Conservation (phyloP, 2,113 vertebrate genomes). For the Taxidea taxus region DNA sequence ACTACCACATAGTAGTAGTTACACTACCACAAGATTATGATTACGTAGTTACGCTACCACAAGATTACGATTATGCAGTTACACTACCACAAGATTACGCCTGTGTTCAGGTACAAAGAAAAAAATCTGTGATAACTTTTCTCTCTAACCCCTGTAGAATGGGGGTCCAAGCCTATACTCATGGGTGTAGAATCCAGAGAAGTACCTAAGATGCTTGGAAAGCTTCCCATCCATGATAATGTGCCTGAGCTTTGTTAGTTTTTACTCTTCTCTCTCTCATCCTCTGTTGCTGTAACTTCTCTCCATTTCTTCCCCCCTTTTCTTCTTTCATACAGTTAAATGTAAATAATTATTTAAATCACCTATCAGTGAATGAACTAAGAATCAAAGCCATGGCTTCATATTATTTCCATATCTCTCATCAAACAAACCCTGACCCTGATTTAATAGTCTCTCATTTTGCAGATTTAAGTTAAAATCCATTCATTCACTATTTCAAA, state of each 20-base stretch:
- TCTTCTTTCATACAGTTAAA: background rate
- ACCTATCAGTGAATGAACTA: background rate
- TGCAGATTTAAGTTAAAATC: conserved; percentile 11
- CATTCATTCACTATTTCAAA: background rate
- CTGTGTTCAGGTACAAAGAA: background rate
- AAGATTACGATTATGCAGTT: background rate
- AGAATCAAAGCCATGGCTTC: background rate
- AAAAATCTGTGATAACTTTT: background rate
- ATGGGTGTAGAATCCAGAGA: background rate
- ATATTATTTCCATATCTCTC: background rate
- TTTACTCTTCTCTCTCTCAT: background rate
- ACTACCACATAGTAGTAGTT: background rate
- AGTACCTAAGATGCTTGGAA: background rate
- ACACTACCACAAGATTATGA: background rate
- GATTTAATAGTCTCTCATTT: background rate
- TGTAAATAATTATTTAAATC: background rate
- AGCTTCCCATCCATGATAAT: background rate
- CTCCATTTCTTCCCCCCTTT: background rate
- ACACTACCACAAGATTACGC: background rate
- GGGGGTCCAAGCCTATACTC: background rate
- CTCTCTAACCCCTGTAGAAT: background rate
- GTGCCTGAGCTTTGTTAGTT: background rate
- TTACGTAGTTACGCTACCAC: no score
- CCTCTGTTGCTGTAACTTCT: background rate
- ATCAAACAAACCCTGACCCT: background rate